These are phyloP conservation scores for Eospalax fontanierii DNA, from an alignment of 2,797 vertebrate species.

Conservation along the genomic window DNA sequence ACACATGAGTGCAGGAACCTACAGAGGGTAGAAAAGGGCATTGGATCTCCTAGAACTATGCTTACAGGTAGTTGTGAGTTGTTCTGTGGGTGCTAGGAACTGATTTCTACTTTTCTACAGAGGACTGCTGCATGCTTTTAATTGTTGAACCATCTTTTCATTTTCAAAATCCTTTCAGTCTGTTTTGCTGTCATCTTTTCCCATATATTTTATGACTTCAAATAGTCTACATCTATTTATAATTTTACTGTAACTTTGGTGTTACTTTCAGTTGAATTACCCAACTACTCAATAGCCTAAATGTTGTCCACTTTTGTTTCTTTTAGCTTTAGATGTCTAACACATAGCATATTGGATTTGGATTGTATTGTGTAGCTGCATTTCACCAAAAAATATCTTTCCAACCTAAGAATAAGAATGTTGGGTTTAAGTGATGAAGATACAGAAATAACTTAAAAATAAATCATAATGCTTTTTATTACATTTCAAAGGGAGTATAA, in stretches of 20 bases:
- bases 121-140: no score
- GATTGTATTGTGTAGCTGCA: background rate
- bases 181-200: background rate
- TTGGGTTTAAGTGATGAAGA: background rate
- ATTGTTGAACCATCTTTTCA: background rate
- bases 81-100: background rate
- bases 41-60: background rate
- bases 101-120: background rate
- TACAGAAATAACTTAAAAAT: constrained; percentile 15
- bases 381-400: background rate
- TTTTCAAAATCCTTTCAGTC: background rate
- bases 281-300: background rate
- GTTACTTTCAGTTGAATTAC: background rate
- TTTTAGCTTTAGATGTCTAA: background rate
- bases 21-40: background rate
- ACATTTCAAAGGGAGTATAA: background rate
- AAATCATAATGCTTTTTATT: constrained; percentile 4
- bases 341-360: background rate
- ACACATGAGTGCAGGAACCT: background rate
- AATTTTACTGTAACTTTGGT: constrained; percentile 9
- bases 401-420: background rate
- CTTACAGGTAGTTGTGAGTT: background rate
- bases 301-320: background rate
- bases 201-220: background rate
- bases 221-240: background rate